Percentiles rank a stretch among this genome's conserved stretches.
These are phyloP conservation scores for Ips typographus DNA, from an alignment of 1,140 invertebrate genomes.

Conservation along the genomic window DNA sequence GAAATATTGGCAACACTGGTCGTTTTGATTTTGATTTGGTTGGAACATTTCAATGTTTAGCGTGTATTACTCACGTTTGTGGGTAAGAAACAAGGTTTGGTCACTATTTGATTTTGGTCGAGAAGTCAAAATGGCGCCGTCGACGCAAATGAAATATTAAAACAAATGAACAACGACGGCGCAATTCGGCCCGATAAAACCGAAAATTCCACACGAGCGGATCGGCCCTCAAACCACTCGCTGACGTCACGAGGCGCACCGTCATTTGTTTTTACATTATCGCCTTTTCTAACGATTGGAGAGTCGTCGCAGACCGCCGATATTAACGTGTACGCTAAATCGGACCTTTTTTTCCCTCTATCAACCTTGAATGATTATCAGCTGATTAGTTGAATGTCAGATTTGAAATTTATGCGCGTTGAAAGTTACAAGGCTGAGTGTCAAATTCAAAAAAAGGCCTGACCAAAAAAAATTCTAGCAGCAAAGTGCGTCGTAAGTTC, in stretches of 20 bases:
- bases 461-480: conserved; percentile 1
- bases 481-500: conserved; percentile 14
- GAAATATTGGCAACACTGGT: too few species aligned
- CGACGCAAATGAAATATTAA: conserved; percentile 5
- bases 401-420: background rate
- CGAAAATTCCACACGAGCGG: conserved; percentile 19
- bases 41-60: too few species aligned
- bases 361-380: too few species aligned
- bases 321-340: background rate
- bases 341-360: background rate
- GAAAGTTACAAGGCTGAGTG: background rate
- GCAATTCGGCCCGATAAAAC: conserved; percentile 23
- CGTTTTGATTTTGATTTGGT: too few species aligned
- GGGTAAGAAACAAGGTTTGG: too few species aligned
- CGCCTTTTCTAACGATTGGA: conserved; percentile 19
- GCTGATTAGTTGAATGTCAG: background rate
- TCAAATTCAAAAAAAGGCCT: conserved; percentile 1
- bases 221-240: conserved; percentile 23
- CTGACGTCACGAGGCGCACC: conserved; percentile 26
- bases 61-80: too few species aligned
- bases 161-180: conserved; percentile 16
- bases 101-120: background rate
- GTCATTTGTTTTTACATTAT: conserved; percentile 26
- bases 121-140: background rate
- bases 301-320: conserved; percentile 4